These are phyloP conservation scores for Pegoplata infirma DNA, from an alignment of 2,888 invertebrate species.

Conservation along the genomic window DNA sequence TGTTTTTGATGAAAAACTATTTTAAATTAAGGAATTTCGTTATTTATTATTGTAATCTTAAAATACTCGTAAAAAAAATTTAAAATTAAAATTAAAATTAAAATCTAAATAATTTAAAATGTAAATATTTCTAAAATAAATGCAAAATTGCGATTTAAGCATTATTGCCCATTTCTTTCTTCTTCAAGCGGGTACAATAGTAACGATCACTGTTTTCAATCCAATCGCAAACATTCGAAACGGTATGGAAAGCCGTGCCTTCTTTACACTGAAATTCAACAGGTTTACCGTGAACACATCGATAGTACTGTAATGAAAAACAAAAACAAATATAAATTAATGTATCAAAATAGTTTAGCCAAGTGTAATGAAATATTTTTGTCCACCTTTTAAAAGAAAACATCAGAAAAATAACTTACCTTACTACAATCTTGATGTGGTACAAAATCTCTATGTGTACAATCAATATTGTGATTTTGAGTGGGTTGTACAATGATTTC, in stretches of 20 bases:
- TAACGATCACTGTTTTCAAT: slow-evolving; percentile 84
- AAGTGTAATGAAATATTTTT: no score
- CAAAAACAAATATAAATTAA: background rate
- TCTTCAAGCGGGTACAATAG: slow-evolving; percentile 72
- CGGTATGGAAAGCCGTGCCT: slow-evolving; percentile 87
- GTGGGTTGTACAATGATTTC: slow-evolving; percentile 55
- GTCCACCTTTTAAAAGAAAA: background rate
- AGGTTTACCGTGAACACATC: slow-evolving; percentile 89
- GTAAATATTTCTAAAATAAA: background rate
- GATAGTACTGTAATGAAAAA: slow-evolving; percentile 84
- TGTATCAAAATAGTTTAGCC: background rate
- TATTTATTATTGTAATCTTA: background rate
- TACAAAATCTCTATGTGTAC: slow-evolving; percentile 80
- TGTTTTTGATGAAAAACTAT: background rate
- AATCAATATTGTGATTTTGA: slow-evolving; percentile 77
- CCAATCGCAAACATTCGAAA: slow-evolving; percentile 89
- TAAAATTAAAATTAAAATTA: background rate
- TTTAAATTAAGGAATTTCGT: background rate
- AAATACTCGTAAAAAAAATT: background rate
- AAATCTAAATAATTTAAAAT: background rate
- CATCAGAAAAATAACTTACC: slow-evolving; percentile 74
- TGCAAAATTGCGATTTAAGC: slow-evolving; percentile 19
- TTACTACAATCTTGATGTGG: slow-evolving; percentile 81
- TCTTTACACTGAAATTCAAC: slow-evolving; percentile 85
- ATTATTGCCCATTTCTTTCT: slow-evolving; percentile 65